Base-by-base conservation (phyloP, 2,113 vertebrate genomes). In the Turnix velox region DNA sequence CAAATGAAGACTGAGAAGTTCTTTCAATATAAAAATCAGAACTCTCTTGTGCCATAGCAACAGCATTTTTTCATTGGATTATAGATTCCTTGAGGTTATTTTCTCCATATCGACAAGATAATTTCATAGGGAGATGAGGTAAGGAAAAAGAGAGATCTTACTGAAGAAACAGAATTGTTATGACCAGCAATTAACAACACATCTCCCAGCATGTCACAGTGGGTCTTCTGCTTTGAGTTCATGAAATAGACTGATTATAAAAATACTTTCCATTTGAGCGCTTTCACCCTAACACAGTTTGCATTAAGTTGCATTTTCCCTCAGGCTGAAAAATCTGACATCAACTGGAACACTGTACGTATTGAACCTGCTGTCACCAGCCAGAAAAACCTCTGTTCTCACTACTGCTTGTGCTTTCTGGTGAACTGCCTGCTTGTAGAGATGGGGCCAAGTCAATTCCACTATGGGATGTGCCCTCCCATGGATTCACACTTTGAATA, bases 21-120 rank as follows among this genome's bases (percentile, higher is more conserved):
- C 23, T 42, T 88, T 82, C 73, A 45, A 8, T 86, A n/a, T 37
- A 77, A 92, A 92, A 73, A 9, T 11, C 62, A 75, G 72, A 81
- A 77, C 35, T 75, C 57, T 88, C 46, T 52, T 87, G 96, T 97
- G 97, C 97, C 94, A 97, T 87, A 98, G 87, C 97, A 97, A 97
- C 97, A 77, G 93, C 92, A 93, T 93, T 94, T 94, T 95, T 95
- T 92, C 88, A 69, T 88, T 75, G 92, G 93, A 88, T 90, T 93
- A 87, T n/a, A 76, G 68, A 88, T 84, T 91, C 83, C 92, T 96
- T 84, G 68, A 71, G 95, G 93, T 92, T 97, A 96, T 75, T 88
- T 74, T 88, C 92, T 97, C 87, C 97, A 97, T 97, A 97, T 97
- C 97, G 96, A 97, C 93, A 97, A 95, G 93, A 96, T 88, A 69